Percentiles rank a stretch among this genome's conserved stretches.
Evolutionary conservation across 2,888 invertebrate genomes (phyloP).

Genomic region (Drosophila tanythrix): DNA sequence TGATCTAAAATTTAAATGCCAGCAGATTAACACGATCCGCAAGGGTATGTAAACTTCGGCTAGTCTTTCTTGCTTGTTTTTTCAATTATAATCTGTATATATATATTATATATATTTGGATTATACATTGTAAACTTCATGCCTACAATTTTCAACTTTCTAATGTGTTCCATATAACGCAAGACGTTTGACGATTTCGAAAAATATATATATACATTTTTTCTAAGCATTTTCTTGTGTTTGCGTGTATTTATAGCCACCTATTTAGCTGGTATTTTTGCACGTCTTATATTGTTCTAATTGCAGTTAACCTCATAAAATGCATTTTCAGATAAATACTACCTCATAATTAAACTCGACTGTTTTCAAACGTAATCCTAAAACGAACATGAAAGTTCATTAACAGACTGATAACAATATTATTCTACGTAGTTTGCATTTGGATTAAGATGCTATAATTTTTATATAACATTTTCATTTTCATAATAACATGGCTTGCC

Average conservation of each 20-base stretch:
- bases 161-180: no score
- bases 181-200: no score
- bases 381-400: conserved; percentile 1
- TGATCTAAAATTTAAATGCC: neutral
- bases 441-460: neutral
- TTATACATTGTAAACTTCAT: neutral
- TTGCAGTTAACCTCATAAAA: neutral
- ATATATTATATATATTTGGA: no score
- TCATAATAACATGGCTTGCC: neutral
- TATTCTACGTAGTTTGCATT: neutral
- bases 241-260: neutral
- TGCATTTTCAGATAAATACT: neutral
- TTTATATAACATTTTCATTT: neutral
- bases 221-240: neutral
- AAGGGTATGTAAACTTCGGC: no score
- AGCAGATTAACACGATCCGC: neutral
- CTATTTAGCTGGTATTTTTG: neutral
- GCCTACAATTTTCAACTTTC: neutral
- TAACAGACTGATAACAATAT: conserved; percentile 2
- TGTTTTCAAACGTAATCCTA: neutral
- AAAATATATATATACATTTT: neutral
- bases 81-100: neutral
- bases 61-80: no score
- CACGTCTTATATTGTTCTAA: neutral
- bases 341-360: neutral